phyloP scores from a whole-genome alignment of 2,888 invertebrate species.

The Pristionchus mayeri region DNA sequence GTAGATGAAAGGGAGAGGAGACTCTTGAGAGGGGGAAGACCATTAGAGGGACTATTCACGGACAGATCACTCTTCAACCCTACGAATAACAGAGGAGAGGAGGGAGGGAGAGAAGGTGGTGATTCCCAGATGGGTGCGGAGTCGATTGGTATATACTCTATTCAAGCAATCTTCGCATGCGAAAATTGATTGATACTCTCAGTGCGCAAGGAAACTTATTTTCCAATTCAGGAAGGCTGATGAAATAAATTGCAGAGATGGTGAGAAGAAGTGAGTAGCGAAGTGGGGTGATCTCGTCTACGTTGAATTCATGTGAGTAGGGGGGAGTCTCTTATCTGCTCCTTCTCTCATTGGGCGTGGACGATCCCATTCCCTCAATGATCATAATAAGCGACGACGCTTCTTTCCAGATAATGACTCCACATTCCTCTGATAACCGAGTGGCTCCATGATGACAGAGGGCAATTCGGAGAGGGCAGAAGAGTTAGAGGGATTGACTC shows the following conservation, averaged over 20 bases:
- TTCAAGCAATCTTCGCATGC: too few relatives aligned
- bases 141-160: too few relatives aligned
- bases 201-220: too few relatives aligned
- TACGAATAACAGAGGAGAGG: neutral
- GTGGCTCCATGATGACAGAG: conserved; percentile 36
- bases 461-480: neutral
- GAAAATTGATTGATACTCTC: too few relatives aligned
- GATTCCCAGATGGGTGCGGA: neutral
- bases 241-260: too few relatives aligned
- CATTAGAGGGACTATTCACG: conserved; percentile 33
- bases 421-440: conserved; percentile 27
- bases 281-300: neutral
- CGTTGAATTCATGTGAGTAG: neutral
- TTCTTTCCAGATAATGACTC: neutral
- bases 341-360: conserved; percentile 16
- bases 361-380: neutral
- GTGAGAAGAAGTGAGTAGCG: neutral
- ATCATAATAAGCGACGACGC: conserved; percentile 16
- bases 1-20: conserved; percentile 23
- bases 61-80: conserved; percentile 9
- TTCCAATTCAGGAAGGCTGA: too few relatives aligned
- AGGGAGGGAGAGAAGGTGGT: neutral
- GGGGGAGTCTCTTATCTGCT: neutral
- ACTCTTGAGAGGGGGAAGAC: conserved; percentile 3
- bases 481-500: neutral